These are phyloP conservation scores for Bovichtus variegatus DNA, from an alignment of 2,797 vertebrate species.

Conservation along the genomic window DNA sequence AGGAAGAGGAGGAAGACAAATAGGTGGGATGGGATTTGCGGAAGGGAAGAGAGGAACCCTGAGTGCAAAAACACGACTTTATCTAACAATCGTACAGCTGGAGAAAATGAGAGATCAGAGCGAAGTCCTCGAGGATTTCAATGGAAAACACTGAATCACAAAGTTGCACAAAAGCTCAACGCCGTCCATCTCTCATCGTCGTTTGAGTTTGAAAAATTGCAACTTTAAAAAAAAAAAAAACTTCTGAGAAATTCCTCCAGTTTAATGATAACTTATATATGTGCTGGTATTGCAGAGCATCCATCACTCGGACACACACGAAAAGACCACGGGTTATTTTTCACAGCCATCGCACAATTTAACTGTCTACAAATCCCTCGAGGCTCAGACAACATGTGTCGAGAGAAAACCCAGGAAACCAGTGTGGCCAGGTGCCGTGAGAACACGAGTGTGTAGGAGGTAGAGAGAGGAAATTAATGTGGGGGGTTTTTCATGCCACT, in stretches of 20 bases:
- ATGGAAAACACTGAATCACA: conserved; percentile 6
- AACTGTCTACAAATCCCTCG: background rate
- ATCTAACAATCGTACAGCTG: conserved; percentile 58
- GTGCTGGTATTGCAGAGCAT: conserved; percentile 16
- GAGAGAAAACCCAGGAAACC: conserved; percentile 7
- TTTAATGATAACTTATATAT: conserved; percentile 15
- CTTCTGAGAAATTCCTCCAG: conserved; percentile 22
- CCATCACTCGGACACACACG: conserved; percentile 29
- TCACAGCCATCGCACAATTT: background rate
- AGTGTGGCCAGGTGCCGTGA: conserved; percentile 40
- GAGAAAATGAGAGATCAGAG: conserved; percentile 55
- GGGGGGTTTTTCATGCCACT: background rate
- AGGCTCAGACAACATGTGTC: conserved; percentile 7
- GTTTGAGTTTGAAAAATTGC: conserved; percentile 1
- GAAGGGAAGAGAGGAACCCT: conserved; percentile 31
- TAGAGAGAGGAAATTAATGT: conserved; percentile 24
- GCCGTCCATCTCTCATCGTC: background rate
- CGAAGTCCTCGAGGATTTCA: conserved; percentile 4
- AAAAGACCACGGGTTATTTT: conserved; percentile 25
- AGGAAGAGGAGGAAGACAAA: conserved; percentile 37
- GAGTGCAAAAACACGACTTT: conserved; percentile 27
- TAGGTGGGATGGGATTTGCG: conserved; percentile 19
- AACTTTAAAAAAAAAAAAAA: conserved; percentile 7
- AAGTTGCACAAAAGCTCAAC: conserved; percentile 2
- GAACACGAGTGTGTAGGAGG: conserved; percentile 23